Evolutionary conservation across 2,797 vertebrate species (phyloP).

Genomic region (Distichodus sexfasciatus): DNA sequence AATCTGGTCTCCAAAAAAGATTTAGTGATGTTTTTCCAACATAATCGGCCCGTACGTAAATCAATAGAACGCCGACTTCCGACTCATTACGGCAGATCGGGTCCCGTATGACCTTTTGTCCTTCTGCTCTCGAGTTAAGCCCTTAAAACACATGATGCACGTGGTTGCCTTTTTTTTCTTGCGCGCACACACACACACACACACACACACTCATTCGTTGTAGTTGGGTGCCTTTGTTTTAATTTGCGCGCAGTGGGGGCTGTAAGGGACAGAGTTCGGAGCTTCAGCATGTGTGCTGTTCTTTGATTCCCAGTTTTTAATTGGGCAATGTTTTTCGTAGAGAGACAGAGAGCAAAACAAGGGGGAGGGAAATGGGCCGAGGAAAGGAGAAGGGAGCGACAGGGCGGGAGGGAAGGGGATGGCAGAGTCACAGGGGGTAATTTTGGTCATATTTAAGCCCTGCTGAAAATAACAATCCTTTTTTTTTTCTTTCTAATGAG

Average conservation of each 20-base stretch:
- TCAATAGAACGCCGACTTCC: too few relatives aligned
- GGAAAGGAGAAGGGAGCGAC: conserved; percentile 46
- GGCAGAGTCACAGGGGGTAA: too few relatives aligned
- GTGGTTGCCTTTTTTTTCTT: too few relatives aligned
- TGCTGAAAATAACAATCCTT: conserved; percentile 24
- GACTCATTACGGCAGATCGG: too few relatives aligned
- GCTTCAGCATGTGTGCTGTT: conserved; percentile 60
- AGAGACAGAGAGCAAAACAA: conserved; percentile 45
- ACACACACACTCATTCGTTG: neutral
- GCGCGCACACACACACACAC: neutral
- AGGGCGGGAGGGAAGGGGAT: conserved; percentile 37
- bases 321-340: conserved; percentile 58
- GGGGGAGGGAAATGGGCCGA: conserved; percentile 43
- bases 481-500: conserved; percentile 20
- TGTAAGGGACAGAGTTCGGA: conserved; percentile 34
- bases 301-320: conserved; percentile 67
- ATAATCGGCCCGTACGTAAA: too few relatives aligned
- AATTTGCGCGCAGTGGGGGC: too few relatives aligned
- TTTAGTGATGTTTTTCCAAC: too few relatives aligned
- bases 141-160: conserved; percentile 21
- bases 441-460: neutral
- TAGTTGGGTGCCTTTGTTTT: conserved; percentile 49
- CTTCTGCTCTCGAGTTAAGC: neutral
- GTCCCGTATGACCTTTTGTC: conserved; percentile 29
- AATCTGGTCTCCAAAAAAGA: too few relatives aligned